phyloP scores from a whole-genome alignment of 2,888 invertebrate genomes.

The Drosophila anomalata region DNA sequence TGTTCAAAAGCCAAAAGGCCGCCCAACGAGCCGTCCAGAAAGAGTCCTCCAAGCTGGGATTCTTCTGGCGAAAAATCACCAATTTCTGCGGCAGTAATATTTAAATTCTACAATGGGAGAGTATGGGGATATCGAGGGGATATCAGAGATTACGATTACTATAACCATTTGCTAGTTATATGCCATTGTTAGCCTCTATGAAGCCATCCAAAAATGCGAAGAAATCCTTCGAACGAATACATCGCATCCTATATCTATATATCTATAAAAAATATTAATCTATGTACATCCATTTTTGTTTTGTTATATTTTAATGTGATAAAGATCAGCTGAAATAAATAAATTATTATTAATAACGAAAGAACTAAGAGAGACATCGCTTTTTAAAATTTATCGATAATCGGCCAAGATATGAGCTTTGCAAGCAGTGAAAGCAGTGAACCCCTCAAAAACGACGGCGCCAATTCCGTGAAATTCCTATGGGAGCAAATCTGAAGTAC shows the following conservation, averaged over 20 bases:
- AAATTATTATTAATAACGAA: slow-evolving; percentile 25
- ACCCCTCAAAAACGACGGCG: too few relatives aligned
- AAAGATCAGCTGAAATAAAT: slow-evolving; percentile 25
- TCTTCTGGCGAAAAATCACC: slow-evolving; percentile 76
- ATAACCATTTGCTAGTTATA: slow-evolving; percentile 32
- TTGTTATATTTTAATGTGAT: slow-evolving; percentile 27
- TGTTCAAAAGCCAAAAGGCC: slow-evolving; percentile 85
- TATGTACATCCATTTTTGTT: slow-evolving; percentile 14
- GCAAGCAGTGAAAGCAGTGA: too few relatives aligned
- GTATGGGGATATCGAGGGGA: slow-evolving; percentile 22
- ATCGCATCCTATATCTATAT: slow-evolving; percentile 15
- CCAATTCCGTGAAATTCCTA: background rate
- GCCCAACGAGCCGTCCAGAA: slow-evolving; percentile 77
- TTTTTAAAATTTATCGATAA: background rate
- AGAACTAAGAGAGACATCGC: too few relatives aligned
- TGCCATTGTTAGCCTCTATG: slow-evolving; percentile 34
- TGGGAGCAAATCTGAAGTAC: background rate
- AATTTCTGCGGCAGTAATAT: slow-evolving; percentile 68
- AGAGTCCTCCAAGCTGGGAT: slow-evolving; percentile 66
- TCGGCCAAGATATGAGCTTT: background rate
- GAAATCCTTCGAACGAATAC: slow-evolving; percentile 31
- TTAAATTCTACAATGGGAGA: background rate
- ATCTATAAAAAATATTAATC: background rate
- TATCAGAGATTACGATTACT: slow-evolving; percentile 41
- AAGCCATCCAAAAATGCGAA: slow-evolving; percentile 38